Base-by-base conservation (phyloP, 2,113 vertebrate species). In the Periophthalmus modestus region DNA sequence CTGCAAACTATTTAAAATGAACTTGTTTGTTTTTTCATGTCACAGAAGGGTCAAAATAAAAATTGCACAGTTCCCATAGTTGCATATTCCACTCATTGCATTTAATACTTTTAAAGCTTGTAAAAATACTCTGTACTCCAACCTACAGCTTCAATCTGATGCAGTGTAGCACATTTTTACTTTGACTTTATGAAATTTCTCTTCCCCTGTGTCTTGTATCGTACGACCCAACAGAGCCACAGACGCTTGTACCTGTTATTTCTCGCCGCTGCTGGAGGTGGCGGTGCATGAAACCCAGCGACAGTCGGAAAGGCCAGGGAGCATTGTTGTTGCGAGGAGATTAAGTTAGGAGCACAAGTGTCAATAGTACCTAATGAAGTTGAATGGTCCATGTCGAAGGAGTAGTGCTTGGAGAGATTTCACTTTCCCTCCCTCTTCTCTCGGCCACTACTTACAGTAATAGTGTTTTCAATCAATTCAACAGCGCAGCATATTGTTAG, bases 291-390 rank as follows among this genome's bases (percentile, higher is more conserved):
- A 88, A 86, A 80, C 74, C 59, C 72, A 86, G 79, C 48, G 74
- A 85, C 66, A 66, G 69, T 52, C 34, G 84, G 80, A 91, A 91
- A 91, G 87, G 82, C 84, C 79, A 85, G 77, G 68, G 69, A 73
- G 73, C 71, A 2, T 57, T 33, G 14, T 66, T 76, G 79, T 81
- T 85, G 72, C 83, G 76, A 75, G 48, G 75, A 85, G 85, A 92
- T 88, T 87, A 87, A 82, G 46, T 82, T 84, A 75, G 66, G 39
- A 84, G 89, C 73, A 87, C 86, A 77, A 72, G 61, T 83, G 79
- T 89, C 83, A 43, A 89, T 90, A 83, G 69, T 68, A 16, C 72
- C 76, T 91, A 92, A 91, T 91, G 77, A 91, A 90, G 85, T 80
- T 80, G 83, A 91, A 91, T 89, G 82, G 84, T 69, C 52, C 73